These are phyloP conservation scores for Arge pagana DNA, from an alignment of 2,888 invertebrate species.

Conservation along the genomic window DNA sequence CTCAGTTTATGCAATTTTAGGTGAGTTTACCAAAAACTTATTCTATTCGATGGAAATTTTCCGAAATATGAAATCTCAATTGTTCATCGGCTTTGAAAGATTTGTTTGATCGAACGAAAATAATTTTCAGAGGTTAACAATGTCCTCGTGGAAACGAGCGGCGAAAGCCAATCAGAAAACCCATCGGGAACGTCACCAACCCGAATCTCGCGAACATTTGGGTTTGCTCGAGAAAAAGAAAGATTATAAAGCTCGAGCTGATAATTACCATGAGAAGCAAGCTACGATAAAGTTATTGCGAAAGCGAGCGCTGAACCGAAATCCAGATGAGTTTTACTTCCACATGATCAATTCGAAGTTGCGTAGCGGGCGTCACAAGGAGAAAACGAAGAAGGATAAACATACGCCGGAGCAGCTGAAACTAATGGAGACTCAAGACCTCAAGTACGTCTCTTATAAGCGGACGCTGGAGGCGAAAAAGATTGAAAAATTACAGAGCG, in stretches of 20 bases:
- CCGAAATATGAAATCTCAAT: too few relatives aligned
- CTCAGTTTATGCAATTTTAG: too few relatives aligned
- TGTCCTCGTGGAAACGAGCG: constrained; percentile 92
- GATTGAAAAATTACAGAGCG: constrained; percentile 74
- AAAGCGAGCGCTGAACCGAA: constrained; percentile 85
- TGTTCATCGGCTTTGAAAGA: too few relatives aligned
- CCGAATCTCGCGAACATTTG: constrained; percentile 74
- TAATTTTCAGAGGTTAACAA: constrained; percentile 49
- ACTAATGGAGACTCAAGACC: constrained; percentile 89
- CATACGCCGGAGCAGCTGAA: constrained; percentile 83
- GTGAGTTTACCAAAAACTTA: too few relatives aligned
- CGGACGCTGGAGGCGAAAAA: constrained; percentile 81
- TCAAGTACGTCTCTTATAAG: constrained; percentile 87
- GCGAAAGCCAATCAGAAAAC: constrained; percentile 83
- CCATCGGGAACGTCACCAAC: constrained; percentile 85
- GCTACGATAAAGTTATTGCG: constrained; percentile 79
- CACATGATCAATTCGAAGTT: constrained; percentile 93
- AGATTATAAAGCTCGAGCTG: constrained; percentile 80
- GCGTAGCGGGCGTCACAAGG: constrained; percentile 65
- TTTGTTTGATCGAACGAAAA: too few relatives aligned
- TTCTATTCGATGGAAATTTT: too few relatives aligned
- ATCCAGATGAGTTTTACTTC: constrained; percentile 98
- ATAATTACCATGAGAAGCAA: constrained; percentile 81
- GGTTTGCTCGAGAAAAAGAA: constrained; percentile 89
- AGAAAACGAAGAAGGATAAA: constrained; percentile 70